Evolutionary conservation across 2,888 invertebrate species (phyloP).

Genomic region (Pteria penguin): DNA sequence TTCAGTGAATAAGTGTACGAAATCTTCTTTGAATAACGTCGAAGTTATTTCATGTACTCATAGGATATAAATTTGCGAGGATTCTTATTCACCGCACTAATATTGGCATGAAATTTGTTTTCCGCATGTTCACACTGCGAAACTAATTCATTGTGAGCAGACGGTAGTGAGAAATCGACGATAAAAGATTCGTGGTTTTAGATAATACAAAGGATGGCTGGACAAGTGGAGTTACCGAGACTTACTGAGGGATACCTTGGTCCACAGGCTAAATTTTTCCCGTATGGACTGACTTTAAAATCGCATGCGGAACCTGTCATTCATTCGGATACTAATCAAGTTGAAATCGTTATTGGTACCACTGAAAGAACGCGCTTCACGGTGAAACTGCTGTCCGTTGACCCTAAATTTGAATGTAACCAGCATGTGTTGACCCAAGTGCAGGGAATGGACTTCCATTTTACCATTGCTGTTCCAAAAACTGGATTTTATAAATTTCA

Average conservation of each 20-base stretch:
- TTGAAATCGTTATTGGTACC: constrained; percentile 66
- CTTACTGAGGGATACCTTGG: constrained; percentile 72
- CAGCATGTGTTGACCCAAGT: constrained; percentile 63
- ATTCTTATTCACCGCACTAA: background rate
- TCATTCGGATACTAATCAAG: constrained; percentile 57
- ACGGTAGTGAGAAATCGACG: too few species aligned
- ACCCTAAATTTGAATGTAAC: constrained; percentile 65
- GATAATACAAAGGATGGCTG: background rate
- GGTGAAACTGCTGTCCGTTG: constrained; percentile 65
- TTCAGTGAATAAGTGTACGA: background rate
- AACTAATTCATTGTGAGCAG: too few species aligned
- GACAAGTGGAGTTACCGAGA: constrained; percentile 56
- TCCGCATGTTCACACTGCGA: background rate
- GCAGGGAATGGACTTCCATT: constrained; percentile 61
- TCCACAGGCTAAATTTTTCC: constrained; percentile 68
- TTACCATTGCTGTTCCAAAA: constrained; percentile 62
- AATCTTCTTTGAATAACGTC: background rate
- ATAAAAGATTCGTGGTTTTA: too few species aligned
- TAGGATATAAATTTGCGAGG: background rate
- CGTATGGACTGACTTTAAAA: constrained; percentile 61
- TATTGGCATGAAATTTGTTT: background rate
- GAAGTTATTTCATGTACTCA: background rate
- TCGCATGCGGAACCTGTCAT: constrained; percentile 68
- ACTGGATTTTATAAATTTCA: constrained; percentile 73
- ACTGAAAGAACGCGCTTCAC: constrained; percentile 60